A percentile compares a stretch with the other conserved stretches of the same genome.
Evolutionary conservation across 2,113 vertebrate species (phyloP).

Genomic region (Myotis lucifugus): DNA sequence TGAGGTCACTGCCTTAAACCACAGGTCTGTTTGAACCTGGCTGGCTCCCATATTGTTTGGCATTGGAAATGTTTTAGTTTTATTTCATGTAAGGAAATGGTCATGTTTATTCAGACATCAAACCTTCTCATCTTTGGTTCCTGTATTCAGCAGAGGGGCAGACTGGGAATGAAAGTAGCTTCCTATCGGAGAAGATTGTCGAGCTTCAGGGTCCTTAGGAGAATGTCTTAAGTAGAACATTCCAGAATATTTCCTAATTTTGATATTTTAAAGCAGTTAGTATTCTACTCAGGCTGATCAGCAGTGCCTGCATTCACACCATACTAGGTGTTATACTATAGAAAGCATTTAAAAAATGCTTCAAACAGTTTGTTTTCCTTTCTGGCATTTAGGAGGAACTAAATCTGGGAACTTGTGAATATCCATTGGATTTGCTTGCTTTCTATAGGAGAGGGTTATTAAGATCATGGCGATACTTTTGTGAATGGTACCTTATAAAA

Average conservation of each 20-base stretch:
- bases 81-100: not conserved
- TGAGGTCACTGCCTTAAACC: not conserved
- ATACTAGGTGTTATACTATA: constrained; percentile 79
- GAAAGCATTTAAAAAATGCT: constrained; percentile 73
- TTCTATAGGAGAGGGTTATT: constrained; percentile 62
- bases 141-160: not conserved
- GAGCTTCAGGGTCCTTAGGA: constrained; percentile 32
- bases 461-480: constrained; percentile 68
- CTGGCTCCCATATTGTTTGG: not conserved
- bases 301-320: constrained; percentile 73
- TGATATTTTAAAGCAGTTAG: constrained; percentile 70
- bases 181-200: constrained; percentile 44
- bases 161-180: constrained; percentile 14
- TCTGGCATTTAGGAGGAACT: constrained; percentile 74
- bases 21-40: not conserved
- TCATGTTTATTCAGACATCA: not conserved
- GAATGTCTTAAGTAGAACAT: constrained; percentile 57
- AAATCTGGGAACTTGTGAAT: constrained; percentile 63
- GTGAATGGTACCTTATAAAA: constrained; percentile 80
- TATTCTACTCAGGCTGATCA: constrained; percentile 75
- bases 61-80: not conserved
- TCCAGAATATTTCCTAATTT: constrained; percentile 71
- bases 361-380: constrained; percentile 72
- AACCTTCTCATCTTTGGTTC: constrained; percentile 37
- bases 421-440: constrained; percentile 70